phyloP scores from a whole-genome alignment of 2,113 vertebrate genomes.

The Coregonus clupeaformis region DNA sequence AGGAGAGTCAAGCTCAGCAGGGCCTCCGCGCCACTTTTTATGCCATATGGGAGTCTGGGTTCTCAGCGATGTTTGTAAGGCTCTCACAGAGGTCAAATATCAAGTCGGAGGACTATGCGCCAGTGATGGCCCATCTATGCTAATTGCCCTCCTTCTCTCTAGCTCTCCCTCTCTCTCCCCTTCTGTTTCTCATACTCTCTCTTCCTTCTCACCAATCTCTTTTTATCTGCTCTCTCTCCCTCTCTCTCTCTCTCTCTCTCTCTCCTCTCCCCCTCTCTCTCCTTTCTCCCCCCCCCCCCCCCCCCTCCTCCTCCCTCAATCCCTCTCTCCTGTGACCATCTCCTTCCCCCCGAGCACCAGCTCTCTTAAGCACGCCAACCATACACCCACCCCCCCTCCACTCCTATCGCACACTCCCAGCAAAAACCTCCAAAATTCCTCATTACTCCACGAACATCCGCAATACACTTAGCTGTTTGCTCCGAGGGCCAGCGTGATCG shows the following conservation, averaged over 20 bases:
- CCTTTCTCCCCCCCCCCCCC: not conserved
- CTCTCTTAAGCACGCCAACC: slow-evolving; percentile 64
- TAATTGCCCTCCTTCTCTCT: slow-evolving; percentile 58
- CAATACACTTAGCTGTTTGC: slow-evolving; percentile 71
- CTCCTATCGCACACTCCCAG: slow-evolving; percentile 53
- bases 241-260: slow-evolving; percentile 23
- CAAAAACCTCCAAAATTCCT: slow-evolving; percentile 68
- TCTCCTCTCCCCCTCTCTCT: not conserved
- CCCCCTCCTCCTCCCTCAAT: too few relatives aligned
- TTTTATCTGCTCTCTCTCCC: slow-evolving; percentile 34
- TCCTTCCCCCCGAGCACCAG: slow-evolving; percentile 45
- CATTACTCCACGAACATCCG: slow-evolving; percentile 72
- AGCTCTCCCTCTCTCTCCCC: slow-evolving; percentile 35
- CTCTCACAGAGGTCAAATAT: slow-evolving; percentile 73
- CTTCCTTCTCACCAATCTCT: not conserved
- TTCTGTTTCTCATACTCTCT: slow-evolving; percentile 13
- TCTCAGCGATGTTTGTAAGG: slow-evolving; percentile 65
- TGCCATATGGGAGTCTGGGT: slow-evolving; percentile 71
- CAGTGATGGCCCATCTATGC: slow-evolving; percentile 72
- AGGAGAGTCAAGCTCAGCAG: slow-evolving; percentile 57
- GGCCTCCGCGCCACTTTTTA: slow-evolving; percentile 67
- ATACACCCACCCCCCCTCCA: slow-evolving; percentile 29
- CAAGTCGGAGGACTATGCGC: slow-evolving; percentile 69
- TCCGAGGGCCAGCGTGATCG: slow-evolving; percentile 21
- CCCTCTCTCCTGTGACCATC: slow-evolving; percentile 54